These are phyloP conservation scores for Abramis brama DNA, from an alignment of 2,113 vertebrate genomes.

Conservation along the genomic window DNA sequence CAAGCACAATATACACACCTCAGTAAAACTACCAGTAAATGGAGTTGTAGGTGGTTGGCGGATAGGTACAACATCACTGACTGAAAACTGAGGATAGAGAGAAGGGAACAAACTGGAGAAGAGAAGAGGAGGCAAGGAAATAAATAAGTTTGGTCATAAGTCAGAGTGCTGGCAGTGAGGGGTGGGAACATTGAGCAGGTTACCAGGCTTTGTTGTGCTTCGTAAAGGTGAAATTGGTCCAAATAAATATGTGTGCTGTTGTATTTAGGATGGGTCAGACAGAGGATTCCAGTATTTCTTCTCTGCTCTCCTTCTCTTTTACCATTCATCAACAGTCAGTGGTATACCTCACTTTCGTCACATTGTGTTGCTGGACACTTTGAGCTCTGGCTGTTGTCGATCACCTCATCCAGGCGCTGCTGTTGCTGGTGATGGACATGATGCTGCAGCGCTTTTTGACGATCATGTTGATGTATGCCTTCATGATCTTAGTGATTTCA, in stretches of 20 bases:
- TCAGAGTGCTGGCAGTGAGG: slow-evolving; percentile 36
- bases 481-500: slow-evolving; percentile 94
- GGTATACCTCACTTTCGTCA: slow-evolving; percentile 20
- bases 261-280: slow-evolving; percentile 25
- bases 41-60: not conserved
- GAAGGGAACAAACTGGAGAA: not conserved
- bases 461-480: slow-evolving; percentile 92
- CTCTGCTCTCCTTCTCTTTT: slow-evolving; percentile 22
- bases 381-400: slow-evolving; percentile 55
- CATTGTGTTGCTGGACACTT: not conserved
- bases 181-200: slow-evolving; percentile 28
- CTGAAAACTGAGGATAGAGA: not conserved
- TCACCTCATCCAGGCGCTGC: slow-evolving; percentile 86
- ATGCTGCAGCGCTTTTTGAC: slow-evolving; percentile 93
- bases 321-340: slow-evolving; percentile 3
- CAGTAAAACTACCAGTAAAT: not conserved
- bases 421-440: slow-evolving; percentile 82
- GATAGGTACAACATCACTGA: not conserved
- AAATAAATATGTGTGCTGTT: slow-evolving; percentile 6
- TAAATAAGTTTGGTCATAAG: slow-evolving; percentile 25
- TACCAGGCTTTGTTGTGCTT: slow-evolving; percentile 53
- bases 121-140: not conserved
- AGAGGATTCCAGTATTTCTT: slow-evolving; percentile 21
- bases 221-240: slow-evolving; percentile 26
- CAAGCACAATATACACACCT: not conserved